Percentiles rank a stretch among this genome's conserved stretches.
Conservation (phyloP, 2,113 vertebrate genomes). For the Vulpes vulpes region DNA sequence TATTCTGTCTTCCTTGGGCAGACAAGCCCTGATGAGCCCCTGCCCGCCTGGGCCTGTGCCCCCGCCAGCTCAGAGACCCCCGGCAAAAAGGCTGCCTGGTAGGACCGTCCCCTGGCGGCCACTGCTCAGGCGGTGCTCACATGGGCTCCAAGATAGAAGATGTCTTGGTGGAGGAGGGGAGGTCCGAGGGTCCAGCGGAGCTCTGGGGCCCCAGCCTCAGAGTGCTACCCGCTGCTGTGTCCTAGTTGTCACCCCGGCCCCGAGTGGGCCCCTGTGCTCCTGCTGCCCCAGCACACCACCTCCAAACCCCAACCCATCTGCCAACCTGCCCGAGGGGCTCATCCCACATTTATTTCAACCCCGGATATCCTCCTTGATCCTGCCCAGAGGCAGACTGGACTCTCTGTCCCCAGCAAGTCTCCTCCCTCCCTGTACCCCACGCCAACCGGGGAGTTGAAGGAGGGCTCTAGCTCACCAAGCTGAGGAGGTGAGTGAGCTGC, state of each 20-base stretch:
- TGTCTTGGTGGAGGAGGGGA: conserved; percentile 39
- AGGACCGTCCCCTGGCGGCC: background rate
- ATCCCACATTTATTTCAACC: background rate
- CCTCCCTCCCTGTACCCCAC: background rate
- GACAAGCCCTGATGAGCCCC: background rate
- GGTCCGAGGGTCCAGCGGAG: background rate
- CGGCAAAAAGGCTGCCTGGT: background rate
- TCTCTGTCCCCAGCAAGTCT: background rate
- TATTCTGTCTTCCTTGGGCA: background rate
- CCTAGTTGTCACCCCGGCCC: background rate
- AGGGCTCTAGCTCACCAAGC: no score
- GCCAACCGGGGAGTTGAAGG: background rate
- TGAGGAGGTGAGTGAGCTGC: background rate
- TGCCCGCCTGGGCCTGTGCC: background rate
- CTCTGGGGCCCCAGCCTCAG: background rate
- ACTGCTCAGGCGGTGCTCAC: background rate
- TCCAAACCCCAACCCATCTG: background rate
- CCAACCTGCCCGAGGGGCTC: background rate
- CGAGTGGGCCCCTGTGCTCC: background rate
- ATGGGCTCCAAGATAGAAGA: conserved; percentile 9
- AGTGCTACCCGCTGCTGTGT: background rate
- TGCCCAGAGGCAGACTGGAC: background rate
- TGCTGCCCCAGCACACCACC: background rate
- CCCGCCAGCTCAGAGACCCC: background rate
- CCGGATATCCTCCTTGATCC: background rate